phyloP scores from a whole-genome alignment of 2,888 invertebrate species.

The Scaptomyza flava region DNA sequence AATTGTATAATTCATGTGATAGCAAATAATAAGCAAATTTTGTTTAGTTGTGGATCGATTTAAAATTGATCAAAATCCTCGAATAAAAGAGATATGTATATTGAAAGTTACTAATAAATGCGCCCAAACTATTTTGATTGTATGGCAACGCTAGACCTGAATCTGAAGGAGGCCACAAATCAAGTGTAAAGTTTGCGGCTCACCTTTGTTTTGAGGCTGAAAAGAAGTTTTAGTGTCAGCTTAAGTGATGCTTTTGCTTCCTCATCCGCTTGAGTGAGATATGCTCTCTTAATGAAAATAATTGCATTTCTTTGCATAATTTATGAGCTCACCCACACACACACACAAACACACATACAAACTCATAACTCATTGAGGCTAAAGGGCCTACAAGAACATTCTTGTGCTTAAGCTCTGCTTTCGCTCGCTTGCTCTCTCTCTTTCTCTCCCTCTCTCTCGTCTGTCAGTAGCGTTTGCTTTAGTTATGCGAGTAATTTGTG shows the following conservation, averaged over 20 bases:
- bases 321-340: conserved; percentile 54
- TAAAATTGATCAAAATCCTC: not conserved
- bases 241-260: conserved; percentile 12
- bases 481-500: conserved; percentile 60
- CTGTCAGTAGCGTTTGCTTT: conserved; percentile 2
- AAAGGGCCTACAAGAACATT: conserved; percentile 24
- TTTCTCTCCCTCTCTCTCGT: not conserved
- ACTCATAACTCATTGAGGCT: conserved; percentile 32
- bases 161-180: not conserved
- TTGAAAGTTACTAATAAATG: too few species aligned
- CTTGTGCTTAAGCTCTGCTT: conserved; percentile 1
- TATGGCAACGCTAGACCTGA: not conserved
- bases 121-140: not conserved
- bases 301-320: conserved; percentile 70
- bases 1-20: conserved; percentile 50
- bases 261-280: conserved; percentile 21
- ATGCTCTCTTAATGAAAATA: conserved; percentile 62
- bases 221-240: conserved; percentile 26
- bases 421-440: conserved; percentile 2
- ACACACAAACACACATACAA: conserved; percentile 23
- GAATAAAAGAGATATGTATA: too few species aligned
- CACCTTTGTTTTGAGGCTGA: conserved; percentile 18
- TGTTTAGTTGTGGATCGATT: too few species aligned
- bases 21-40: too few species aligned
- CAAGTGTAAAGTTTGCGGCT: conserved; percentile 15